These are phyloP conservation scores for Cataglyphis cursor DNA, from an alignment of 2,888 invertebrate genomes.

Conservation along the genomic window DNA sequence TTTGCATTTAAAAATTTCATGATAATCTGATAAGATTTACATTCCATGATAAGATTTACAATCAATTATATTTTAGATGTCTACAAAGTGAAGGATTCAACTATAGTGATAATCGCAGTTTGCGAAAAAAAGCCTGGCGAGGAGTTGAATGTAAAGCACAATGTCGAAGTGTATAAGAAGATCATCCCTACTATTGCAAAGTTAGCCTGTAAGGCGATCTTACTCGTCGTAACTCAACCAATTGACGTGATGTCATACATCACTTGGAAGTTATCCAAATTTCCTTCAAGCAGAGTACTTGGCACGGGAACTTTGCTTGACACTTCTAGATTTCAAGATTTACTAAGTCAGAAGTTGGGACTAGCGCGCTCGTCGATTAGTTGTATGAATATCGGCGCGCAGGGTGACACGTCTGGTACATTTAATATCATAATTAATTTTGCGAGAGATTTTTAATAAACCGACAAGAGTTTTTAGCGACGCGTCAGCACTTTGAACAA, in stretches of 20 bases:
- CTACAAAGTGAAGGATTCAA: slow-evolving; percentile 79
- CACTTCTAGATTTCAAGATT: slow-evolving; percentile 88
- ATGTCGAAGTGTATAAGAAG: slow-evolving; percentile 78
- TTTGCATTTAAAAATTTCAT: not conserved
- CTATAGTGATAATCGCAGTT: slow-evolving; percentile 80
- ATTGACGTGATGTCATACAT: slow-evolving; percentile 89
- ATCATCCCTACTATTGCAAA: slow-evolving; percentile 80
- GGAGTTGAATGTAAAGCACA: slow-evolving; percentile 75
- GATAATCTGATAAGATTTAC: not conserved
- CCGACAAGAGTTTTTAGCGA: not conserved
- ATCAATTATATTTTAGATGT: slow-evolving; percentile 74
- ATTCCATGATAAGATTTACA: not conserved
- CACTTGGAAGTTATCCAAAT: slow-evolving; percentile 89
- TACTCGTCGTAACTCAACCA: slow-evolving; percentile 82
- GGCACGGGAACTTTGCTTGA: slow-evolving; percentile 89
- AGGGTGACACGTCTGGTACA: slow-evolving; percentile 87
- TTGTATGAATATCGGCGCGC: slow-evolving; percentile 89
- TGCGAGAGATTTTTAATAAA: not conserved
- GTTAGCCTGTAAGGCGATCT: slow-evolving; percentile 79
- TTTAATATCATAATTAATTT: slow-evolving; percentile 16
- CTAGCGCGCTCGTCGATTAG: slow-evolving; percentile 87
- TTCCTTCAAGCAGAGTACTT: slow-evolving; percentile 88
- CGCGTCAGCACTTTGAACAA: not conserved
- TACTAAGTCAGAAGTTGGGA: slow-evolving; percentile 87
- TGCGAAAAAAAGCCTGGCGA: slow-evolving; percentile 71